Conservation (phyloP, 1,140 invertebrate species). For the Plectrocnemia conspersa region DNA sequence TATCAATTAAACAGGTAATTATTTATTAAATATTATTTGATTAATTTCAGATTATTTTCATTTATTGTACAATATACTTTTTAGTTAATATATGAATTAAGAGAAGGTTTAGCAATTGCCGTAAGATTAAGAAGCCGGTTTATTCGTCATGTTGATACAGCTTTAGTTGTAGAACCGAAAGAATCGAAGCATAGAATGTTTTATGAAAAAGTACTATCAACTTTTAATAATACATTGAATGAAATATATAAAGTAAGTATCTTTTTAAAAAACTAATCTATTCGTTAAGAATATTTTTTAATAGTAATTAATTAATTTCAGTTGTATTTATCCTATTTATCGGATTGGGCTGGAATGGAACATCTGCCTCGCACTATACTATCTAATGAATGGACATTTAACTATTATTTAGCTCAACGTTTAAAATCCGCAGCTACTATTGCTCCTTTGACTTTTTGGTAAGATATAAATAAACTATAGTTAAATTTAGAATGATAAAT, state of each 20-base stretch:
- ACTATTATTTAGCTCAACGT: slow-evolving; percentile 40
- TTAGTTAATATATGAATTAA: slow-evolving; percentile 79
- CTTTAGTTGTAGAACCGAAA: slow-evolving; percentile 55
- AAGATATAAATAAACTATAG: too few relatives aligned
- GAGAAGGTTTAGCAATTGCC: slow-evolving; percentile 76
- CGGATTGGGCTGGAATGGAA: slow-evolving; percentile 45
- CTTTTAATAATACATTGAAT: slow-evolving; percentile 75
- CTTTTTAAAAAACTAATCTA: not conserved
- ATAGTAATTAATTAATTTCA: slow-evolving; percentile 24
- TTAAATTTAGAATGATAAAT: too few relatives aligned
- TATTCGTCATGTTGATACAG: slow-evolving; percentile 62
- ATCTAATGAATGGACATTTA: slow-evolving; percentile 45
- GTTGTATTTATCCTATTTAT: slow-evolving; percentile 48
- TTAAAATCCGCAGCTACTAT: slow-evolving; percentile 39
- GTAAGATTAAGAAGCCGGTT: slow-evolving; percentile 72
- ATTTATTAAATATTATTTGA: slow-evolving; percentile 1
- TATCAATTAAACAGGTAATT: slow-evolving; percentile 72
- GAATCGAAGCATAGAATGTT: slow-evolving; percentile 44
- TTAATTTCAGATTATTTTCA: slow-evolving; percentile 2
- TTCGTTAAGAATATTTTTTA: not conserved
- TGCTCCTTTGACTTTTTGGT: slow-evolving; percentile 45
- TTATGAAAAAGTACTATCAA: slow-evolving; percentile 59
- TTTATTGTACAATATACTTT: not conserved
- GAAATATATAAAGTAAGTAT: slow-evolving; percentile 59
- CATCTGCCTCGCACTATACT: slow-evolving; percentile 40